A percentile compares a stretch with the other conserved stretches of the same genome.
These are phyloP conservation scores for Dolichoris vasculosae DNA, from an alignment of 1,140 invertebrate species.

Conservation along the genomic window DNA sequence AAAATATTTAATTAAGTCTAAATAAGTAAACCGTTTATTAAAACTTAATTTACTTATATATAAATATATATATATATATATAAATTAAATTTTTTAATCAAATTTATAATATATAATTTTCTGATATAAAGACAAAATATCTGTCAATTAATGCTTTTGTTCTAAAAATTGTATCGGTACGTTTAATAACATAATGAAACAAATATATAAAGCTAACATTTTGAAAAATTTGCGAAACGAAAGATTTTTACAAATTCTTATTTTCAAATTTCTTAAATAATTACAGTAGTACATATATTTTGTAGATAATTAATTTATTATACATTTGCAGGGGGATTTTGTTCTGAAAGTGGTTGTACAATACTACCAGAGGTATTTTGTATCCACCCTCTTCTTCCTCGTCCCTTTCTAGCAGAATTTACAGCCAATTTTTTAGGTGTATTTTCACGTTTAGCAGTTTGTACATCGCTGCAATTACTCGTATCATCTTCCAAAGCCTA, in stretches of 20 bases:
- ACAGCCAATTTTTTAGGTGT: constrained; percentile 67
- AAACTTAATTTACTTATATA: constrained; percentile 8
- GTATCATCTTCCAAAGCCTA: constrained; percentile 73
- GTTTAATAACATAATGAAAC: background rate
- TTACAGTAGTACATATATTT: constrained; percentile 35
- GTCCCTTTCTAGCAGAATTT: constrained; percentile 71
- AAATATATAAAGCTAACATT: background rate
- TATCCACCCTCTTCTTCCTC: constrained; percentile 74
- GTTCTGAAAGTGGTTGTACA: constrained; percentile 71
- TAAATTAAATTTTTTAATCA: background rate
- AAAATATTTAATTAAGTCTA: background rate
- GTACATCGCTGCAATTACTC: constrained; percentile 76
- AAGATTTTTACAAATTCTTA: constrained; percentile 4
- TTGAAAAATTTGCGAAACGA: background rate
- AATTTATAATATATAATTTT: background rate
- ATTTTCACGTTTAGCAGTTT: constrained; percentile 78
- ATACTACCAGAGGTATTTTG: constrained; percentile 71
- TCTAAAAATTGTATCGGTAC: background rate
- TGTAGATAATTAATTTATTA: constrained; percentile 55
- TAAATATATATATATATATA: too few relatives aligned
- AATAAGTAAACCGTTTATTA: constrained; percentile 3
- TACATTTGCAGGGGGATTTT: constrained; percentile 71
- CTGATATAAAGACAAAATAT: too few relatives aligned
- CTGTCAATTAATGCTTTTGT: background rate
- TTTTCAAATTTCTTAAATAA: constrained; percentile 5